Evolutionary conservation across 2,113 vertebrate species (phyloP).

Genomic region (Spheniscus mendiculus): DNA sequence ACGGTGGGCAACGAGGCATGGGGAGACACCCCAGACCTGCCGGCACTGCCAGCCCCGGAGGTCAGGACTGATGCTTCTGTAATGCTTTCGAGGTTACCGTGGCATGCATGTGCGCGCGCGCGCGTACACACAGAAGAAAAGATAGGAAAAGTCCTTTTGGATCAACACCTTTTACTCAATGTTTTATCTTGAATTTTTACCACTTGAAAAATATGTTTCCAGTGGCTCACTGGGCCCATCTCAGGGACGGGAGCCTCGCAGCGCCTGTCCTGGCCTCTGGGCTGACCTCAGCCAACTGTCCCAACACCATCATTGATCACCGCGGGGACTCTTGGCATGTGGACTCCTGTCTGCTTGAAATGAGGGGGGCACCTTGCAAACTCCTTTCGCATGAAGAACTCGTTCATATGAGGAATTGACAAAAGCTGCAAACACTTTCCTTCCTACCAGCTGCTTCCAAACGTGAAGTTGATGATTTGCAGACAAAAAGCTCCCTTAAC

Average conservation of each 20-base stretch:
- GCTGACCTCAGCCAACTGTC: neutral
- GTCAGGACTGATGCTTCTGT: neutral
- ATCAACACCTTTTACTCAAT: neutral
- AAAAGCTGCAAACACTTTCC: neutral
- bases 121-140: neutral
- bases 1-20: accelerated
- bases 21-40: neutral
- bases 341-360: neutral
- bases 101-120: too few species aligned
- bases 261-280: neutral
- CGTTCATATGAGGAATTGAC: accelerated
- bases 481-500: neutral
- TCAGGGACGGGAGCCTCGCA: neutral
- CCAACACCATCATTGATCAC: accelerated
- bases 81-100: neutral
- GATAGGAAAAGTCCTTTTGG: neutral
- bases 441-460: neutral
- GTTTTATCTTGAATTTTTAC: neutral
- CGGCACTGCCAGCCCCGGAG: accelerated
- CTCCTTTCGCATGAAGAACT: accelerated
- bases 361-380: neutral
- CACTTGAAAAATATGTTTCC: neutral
- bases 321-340: accelerated
- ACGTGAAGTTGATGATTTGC: neutral
- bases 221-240: neutral